Evolutionary conservation across 2,888 invertebrate species (phyloP).

Genomic region (Phania funesta): DNA sequence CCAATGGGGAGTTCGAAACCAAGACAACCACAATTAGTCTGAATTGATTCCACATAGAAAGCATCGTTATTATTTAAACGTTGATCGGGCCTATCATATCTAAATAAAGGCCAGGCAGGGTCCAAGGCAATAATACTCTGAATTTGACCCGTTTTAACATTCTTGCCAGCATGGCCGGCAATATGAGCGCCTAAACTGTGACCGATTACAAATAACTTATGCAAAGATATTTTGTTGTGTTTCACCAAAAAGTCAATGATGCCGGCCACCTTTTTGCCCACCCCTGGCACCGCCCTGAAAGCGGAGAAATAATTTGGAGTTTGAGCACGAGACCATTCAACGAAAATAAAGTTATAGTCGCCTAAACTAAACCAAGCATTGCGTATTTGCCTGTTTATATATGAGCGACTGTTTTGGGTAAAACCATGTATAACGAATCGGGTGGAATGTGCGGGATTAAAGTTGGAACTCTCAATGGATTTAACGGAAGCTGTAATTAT

Average conservation of each 20-base stretch:
- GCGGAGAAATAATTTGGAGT: conserved; percentile 82
- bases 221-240: conserved; percentile 80
- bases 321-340: conserved; percentile 83
- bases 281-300: conserved; percentile 78
- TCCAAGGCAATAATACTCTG: conserved; percentile 82
- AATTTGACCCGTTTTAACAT: conserved; percentile 82
- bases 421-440: conserved; percentile 82
- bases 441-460: conserved; percentile 69
- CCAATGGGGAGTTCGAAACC: conserved; percentile 78
- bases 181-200: conserved; percentile 84
- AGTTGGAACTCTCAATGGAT: conserved; percentile 67
- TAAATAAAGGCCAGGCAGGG: conserved; percentile 76
- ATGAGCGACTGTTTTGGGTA: conserved; percentile 80
- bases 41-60: conserved; percentile 77
- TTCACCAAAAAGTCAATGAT: conserved; percentile 80
- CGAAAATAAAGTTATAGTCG: conserved; percentile 83
- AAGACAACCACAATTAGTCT: conserved; percentile 75
- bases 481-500: conserved; percentile 66
- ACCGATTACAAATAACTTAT: conserved; percentile 82
- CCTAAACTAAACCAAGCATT: conserved; percentile 82
- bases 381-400: conserved; percentile 73
- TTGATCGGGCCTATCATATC: conserved; percentile 69
- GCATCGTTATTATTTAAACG: conserved; percentile 75
- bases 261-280: conserved; percentile 74
- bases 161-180: conserved; percentile 83